Percentiles rank a stretch among this genome's conserved stretches.
Evolutionary conservation across 2,113 vertebrate species (phyloP).

Genomic region (Scophthalmus maximus): DNA sequence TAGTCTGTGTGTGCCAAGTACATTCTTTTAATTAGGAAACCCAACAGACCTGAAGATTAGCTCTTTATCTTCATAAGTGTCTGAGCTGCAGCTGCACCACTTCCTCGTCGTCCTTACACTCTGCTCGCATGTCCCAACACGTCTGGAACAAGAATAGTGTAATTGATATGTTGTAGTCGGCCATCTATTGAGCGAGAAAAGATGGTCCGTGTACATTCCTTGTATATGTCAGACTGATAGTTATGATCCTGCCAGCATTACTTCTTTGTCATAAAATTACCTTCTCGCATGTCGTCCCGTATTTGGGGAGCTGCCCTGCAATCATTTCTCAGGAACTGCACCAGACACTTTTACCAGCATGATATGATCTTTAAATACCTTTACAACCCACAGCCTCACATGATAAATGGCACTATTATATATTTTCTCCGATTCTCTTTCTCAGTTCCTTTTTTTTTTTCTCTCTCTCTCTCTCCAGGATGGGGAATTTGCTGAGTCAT

Average conservation of each 20-base stretch:
- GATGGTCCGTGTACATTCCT: neutral
- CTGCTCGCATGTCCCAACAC: slow-evolving; percentile 36
- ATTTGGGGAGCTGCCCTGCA: slow-evolving; percentile 4
- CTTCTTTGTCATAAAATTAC: neutral
- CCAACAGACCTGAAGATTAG: slow-evolving; percentile 60
- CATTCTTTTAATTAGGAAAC: slow-evolving; percentile 67
- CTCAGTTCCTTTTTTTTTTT: neutral
- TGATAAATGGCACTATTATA: slow-evolving; percentile 47
- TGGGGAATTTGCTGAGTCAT: slow-evolving; percentile 41
- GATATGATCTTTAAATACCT: slow-evolving; percentile 22
- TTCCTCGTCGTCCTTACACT: slow-evolving; percentile 34
- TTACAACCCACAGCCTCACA: slow-evolving; percentile 27
- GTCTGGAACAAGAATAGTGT: slow-evolving; percentile 15
- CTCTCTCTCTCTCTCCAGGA: neutral
- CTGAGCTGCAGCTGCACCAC: slow-evolving; percentile 44
- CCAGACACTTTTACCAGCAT: slow-evolving; percentile 8
- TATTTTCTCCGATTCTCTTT: slow-evolving; percentile 28
- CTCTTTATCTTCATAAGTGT: slow-evolving; percentile 62
- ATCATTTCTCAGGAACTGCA: slow-evolving; percentile 12
- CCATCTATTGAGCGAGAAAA: slow-evolving; percentile 17
- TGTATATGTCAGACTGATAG: neutral
- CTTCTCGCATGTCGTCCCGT: neutral
- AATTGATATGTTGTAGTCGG: slow-evolving; percentile 35
- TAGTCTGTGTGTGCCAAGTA: slow-evolving; percentile 43
- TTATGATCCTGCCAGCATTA: neutral